Conservation (phyloP, 2,797 vertebrate genomes). For the Thunnus albacares region DNA sequence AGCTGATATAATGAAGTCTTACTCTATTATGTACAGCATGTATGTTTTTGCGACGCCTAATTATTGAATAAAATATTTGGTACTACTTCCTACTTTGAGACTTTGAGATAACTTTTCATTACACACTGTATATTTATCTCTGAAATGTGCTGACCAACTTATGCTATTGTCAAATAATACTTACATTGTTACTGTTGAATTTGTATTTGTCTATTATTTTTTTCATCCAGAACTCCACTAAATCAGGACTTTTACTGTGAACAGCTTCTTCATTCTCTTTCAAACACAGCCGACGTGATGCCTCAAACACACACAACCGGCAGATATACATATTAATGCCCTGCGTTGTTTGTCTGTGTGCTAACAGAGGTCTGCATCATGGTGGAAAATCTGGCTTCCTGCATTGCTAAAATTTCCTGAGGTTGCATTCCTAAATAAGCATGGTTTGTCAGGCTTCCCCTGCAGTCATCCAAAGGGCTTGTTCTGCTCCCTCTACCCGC, state of each 20-base stretch:
- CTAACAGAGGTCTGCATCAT: slow-evolving; percentile 30
- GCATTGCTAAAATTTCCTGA: slow-evolving; percentile 28
- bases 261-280: background rate
- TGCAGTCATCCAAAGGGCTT: slow-evolving; percentile 39
- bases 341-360: slow-evolving; percentile 12
- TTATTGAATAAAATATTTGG: too few species aligned
- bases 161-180: background rate
- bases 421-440: slow-evolving; percentile 56
- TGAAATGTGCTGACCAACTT: background rate
- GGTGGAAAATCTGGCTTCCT: slow-evolving; percentile 25
- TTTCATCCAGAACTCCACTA: background rate
- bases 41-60: too few species aligned
- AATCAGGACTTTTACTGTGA: background rate
- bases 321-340: slow-evolving; percentile 1
- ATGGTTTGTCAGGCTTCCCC: slow-evolving; percentile 27
- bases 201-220: background rate
- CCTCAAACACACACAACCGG: slow-evolving; percentile 13
- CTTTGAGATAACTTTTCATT: too few species aligned
- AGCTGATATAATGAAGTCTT: too few species aligned
- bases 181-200: background rate
- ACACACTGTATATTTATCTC: background rate
- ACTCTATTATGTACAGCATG: too few species aligned
- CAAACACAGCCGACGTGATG: background rate
- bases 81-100: too few species aligned
- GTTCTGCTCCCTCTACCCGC: slow-evolving; percentile 58